Conservation (phyloP, 1,140 invertebrate species). For the Nylanderia fulva region DNA sequence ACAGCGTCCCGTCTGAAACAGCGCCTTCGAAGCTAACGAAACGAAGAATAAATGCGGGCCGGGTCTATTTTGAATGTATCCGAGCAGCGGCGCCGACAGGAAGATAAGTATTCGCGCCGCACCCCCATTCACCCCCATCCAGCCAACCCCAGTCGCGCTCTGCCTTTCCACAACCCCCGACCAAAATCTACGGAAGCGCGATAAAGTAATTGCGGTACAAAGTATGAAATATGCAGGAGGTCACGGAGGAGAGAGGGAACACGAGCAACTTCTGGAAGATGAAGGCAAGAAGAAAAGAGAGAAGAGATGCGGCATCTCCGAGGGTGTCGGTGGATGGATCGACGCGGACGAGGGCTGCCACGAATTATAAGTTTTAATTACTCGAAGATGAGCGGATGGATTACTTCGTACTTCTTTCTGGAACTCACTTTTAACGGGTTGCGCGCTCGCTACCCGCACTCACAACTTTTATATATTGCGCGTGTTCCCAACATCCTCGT, state of each 20-base stretch:
- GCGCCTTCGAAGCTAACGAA: constrained; percentile 52
- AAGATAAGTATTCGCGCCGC: constrained; percentile 70
- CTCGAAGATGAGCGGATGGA: constrained; percentile 80
- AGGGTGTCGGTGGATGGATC: constrained; percentile 54
- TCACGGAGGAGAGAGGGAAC: constrained; percentile 45
- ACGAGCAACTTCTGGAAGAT: constrained; percentile 54
- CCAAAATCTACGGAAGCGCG: constrained; percentile 74
- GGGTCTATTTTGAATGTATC: constrained; percentile 65
- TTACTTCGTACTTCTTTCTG: constrained; percentile 75
- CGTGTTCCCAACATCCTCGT: constrained; percentile 7
- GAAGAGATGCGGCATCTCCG: constrained; percentile 20
- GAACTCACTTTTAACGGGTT: constrained; percentile 70
- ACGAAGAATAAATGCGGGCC: constrained; percentile 51
- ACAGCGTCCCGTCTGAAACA: neutral
- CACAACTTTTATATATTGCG: constrained; percentile 59
- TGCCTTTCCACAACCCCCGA: constrained; percentile 47
- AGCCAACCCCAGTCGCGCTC: constrained; percentile 12
- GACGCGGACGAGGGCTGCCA: constrained; percentile 53
- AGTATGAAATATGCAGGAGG: constrained; percentile 79
- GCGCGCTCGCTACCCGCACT: constrained; percentile 20
- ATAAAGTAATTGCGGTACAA: constrained; percentile 78
- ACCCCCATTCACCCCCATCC: constrained; percentile 20
- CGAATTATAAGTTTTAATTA: constrained; percentile 83
- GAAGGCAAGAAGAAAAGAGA: constrained; percentile 39
- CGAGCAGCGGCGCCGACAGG: constrained; percentile 60